Evolutionary conservation across 92 coral and sea anemone genomes (phyloP), one percentile per base, ranked within the genome.

Genomic region (Actinernus sp.): DNA sequence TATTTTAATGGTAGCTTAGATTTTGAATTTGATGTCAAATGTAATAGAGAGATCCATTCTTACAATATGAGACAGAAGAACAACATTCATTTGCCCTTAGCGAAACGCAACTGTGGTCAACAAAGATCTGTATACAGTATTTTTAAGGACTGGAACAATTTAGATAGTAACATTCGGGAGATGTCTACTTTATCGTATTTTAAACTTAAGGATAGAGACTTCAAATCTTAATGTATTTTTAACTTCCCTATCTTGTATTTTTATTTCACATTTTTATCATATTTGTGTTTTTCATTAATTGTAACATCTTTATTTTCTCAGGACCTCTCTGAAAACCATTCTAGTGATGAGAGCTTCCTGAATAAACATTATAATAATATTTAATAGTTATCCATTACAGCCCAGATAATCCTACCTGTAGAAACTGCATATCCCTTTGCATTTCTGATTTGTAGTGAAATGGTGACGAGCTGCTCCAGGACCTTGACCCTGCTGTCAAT

Each of bases 1-100:
- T n/a, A n/a, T n/a, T n/a, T n/a, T n/a, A 66, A 67, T 39, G 31
- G 3, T 13, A 39, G 49, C 34, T 32, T 33, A 37, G 63, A 51
- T 51, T 67, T 67, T 32, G 17, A 67, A 37, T 53, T 67, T 34
- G 45, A 32, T 67, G 32, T 67, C 22, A 67, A 67, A 36, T 30
- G 36, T 29, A 39, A 12, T 34, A 13, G 37, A n/a, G 74, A 51
- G 19, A 1, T 67, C 18, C 74, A 36, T 20, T 37, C 40, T 9
- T 26, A 53, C 12, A 67, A 67, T 23, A 67, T 63, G 27, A 36
- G 65, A 28, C 34, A 50, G 16, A 49, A 49, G 41, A 37, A 37
- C n/a, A n/a, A 37, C n/a, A 37, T 37, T n/a, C 43, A 37, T 37
- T 37, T 37, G 43, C 43, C 43, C 43, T 37, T 37, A 7, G 43